Base-by-base conservation (phyloP, 2,888 invertebrate genomes). In the Pherbina coryleti region DNA sequence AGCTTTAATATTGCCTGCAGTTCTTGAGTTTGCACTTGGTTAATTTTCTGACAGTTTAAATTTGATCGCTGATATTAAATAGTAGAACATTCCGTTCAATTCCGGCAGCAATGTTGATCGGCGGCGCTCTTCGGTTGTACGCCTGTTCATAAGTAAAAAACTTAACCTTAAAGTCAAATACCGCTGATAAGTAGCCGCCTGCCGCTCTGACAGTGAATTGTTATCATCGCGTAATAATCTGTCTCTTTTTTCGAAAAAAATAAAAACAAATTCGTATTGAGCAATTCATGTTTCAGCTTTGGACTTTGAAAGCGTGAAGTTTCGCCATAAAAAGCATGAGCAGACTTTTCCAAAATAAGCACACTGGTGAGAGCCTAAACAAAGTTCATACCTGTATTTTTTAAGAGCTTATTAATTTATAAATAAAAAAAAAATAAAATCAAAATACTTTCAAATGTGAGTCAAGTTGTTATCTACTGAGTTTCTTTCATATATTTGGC, bases 81-180 rank as follows among this genome's bases (percentile, higher is more conserved):
- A 31, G n/a, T 72, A 31, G 9, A 69, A 66, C 72, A 64, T 53
- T 22, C 31, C 22, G 78, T 22, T 14, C 69, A 25, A 67, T 78
- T 73, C 78, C 79, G 79, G 71, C 62, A 79, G 71, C 62, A 79
- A 55, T 70, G 70, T 66, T 71, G 57, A 78, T 62, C 70, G 77
- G 77, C 78, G 80, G 82, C 81, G 79, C 11, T 34, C 9, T 66
- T 67, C 9, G 22, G 19, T 44, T 37, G 19, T 60, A 53, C 31
- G 31, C 22, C n/a, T 44, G 51, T n/a, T 74, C 62, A 74, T n/a
- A 60, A 62, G 44, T 49, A 72, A 77, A 75, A 77, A 51, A 72
- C 69, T 53, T 84, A 80, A 82, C 82, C 84, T 82, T 82, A 53
- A 84, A 82, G 76, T 76, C 76, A 70, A 66, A 66, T 31, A 76